phyloP scores from a whole-genome alignment of 2,113 vertebrate genomes.

The Ciconia boyciana region DNA sequence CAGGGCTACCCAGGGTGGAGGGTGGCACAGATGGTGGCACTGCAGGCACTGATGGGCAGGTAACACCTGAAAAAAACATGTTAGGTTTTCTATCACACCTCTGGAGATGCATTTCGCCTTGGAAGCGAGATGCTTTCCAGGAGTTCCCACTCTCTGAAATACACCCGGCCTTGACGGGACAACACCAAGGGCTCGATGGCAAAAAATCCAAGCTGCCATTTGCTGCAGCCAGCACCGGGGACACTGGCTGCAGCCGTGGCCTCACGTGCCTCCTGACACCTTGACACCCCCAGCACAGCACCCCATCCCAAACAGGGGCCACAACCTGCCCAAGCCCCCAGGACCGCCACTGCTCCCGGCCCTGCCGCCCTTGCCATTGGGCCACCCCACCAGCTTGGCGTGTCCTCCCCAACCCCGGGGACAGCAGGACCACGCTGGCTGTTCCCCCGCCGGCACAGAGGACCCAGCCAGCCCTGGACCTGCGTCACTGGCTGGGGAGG shows the following conservation, averaged over 20 bases:
- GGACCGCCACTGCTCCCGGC: not conserved
- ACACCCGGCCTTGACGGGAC: accelerated
- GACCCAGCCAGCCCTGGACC: not conserved
- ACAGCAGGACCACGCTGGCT: not conserved
- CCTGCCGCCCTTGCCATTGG: not conserved
- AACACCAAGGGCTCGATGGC: accelerated
- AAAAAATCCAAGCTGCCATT: not conserved
- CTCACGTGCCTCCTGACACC: accelerated
- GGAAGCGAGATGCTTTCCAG: not conserved
- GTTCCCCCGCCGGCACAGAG: not conserved
- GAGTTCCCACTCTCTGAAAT: not conserved
- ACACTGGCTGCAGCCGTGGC: not conserved
- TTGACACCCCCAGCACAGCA: accelerated
- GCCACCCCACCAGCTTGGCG: not conserved
- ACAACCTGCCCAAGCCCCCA: not conserved
- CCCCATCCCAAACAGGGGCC: not conserved
- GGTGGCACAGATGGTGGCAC: not conserved
- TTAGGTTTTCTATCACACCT: not conserved
- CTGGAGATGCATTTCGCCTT: not conserved
- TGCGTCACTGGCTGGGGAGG: not conserved
- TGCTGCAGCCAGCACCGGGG: not conserved
- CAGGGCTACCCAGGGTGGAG: not conserved
- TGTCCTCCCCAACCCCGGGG: accelerated
- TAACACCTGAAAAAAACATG: accelerated
- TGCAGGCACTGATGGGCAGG: not conserved